phyloP scores from a whole-genome alignment of 2,888 invertebrate genomes.

The Netelia fuscicornis region DNA sequence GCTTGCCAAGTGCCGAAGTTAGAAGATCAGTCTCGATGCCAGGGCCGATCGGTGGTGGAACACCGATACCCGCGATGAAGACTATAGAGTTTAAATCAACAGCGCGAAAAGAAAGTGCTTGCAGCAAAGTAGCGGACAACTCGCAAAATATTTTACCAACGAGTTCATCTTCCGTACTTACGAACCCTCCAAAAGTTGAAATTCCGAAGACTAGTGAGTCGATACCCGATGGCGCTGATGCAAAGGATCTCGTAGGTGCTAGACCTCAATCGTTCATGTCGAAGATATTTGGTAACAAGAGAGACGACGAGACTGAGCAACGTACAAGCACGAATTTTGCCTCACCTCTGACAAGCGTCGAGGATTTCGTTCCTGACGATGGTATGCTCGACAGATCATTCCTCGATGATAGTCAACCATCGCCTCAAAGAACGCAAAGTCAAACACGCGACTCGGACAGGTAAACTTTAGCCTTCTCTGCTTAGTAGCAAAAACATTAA shows the following conservation, averaged over 20 bases:
- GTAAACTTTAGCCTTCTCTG: slow-evolving; percentile 78
- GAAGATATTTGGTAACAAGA: slow-evolving; percentile 81
- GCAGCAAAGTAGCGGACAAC: slow-evolving; percentile 68
- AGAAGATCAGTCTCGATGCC: slow-evolving; percentile 78
- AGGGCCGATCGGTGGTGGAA: slow-evolving; percentile 83
- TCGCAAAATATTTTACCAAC: slow-evolving; percentile 42
- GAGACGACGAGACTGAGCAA: slow-evolving; percentile 80
- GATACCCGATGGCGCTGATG: slow-evolving; percentile 70
- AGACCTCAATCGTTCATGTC: slow-evolving; percentile 79
- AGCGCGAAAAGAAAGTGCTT: slow-evolving; percentile 31
- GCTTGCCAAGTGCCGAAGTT: slow-evolving; percentile 69
- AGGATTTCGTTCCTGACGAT: slow-evolving; percentile 91
- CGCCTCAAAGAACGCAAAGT: slow-evolving; percentile 82
- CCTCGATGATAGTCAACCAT: slow-evolving; percentile 88
- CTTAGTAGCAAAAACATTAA: background rate
- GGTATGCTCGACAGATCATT: slow-evolving; percentile 92
- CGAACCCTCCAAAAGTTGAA: slow-evolving; percentile 71
- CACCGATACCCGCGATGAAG: slow-evolving; percentile 81
- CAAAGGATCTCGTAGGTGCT: slow-evolving; percentile 71
- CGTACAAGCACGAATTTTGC: slow-evolving; percentile 58
- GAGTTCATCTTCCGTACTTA: slow-evolving; percentile 60
- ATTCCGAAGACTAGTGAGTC: slow-evolving; percentile 69
- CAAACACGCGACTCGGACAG: slow-evolving; percentile 86
- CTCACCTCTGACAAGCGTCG: slow-evolving; percentile 86
- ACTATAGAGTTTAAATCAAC: slow-evolving; percentile 75